These are phyloP conservation scores for Strix occidentalis DNA, from an alignment of 2,797 vertebrate genomes.

Conservation along the genomic window DNA sequence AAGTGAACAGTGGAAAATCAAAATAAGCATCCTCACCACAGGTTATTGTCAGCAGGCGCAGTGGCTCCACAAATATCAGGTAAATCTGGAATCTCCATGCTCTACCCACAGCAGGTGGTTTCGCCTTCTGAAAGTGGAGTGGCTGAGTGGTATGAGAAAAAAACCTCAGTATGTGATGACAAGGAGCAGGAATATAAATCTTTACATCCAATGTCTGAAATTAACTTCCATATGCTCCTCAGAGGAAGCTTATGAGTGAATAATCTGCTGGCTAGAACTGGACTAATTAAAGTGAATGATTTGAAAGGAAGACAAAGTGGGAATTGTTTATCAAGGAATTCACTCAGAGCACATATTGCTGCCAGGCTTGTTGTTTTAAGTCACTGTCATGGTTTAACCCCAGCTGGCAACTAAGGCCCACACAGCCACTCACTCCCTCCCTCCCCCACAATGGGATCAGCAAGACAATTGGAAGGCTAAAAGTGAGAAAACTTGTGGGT, in stretches of 20 bases:
- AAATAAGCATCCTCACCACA: background rate
- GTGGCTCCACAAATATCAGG: background rate
- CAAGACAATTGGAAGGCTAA: too few species aligned
- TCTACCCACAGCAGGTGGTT: background rate
- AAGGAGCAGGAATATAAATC: background rate
- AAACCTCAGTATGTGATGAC: background rate
- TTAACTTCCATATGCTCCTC: background rate
- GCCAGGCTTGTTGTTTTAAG: background rate
- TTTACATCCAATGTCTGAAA: background rate
- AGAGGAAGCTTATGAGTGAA: background rate
- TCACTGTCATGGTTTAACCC: background rate
- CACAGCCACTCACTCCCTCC: too few species aligned
- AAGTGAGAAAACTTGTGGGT: too few species aligned
- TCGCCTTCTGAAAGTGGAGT: background rate
- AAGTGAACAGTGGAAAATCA: background rate
- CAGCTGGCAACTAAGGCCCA: too few species aligned
- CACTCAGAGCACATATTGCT: background rate
- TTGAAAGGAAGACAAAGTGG: background rate
- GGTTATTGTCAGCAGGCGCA: background rate
- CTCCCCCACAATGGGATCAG: too few species aligned
- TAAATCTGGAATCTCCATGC: rapidly evolving
- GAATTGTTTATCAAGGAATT: background rate
- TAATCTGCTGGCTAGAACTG: background rate
- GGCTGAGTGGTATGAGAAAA: background rate
- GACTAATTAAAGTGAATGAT: background rate